phyloP scores from a whole-genome alignment of 2,888 invertebrate species.

The Lissocephala sabroskyi region DNA sequence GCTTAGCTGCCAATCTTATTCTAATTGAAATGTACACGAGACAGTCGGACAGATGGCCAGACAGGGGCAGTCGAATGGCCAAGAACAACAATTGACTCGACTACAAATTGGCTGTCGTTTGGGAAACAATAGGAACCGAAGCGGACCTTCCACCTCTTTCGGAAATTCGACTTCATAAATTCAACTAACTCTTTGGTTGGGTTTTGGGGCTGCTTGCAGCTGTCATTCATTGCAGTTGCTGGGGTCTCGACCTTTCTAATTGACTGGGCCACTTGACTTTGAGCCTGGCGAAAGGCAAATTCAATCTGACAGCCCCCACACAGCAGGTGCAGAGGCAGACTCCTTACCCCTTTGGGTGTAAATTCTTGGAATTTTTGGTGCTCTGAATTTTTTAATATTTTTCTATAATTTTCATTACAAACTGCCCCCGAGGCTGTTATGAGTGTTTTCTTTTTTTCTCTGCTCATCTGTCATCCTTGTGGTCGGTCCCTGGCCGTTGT shows the following conservation, averaged over 20 bases:
- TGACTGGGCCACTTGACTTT: slow-evolving; percentile 23
- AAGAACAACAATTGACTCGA: not conserved
- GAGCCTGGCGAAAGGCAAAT: not conserved
- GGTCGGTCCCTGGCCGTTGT: no score
- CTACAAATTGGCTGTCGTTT: slow-evolving; percentile 52
- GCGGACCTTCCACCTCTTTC: slow-evolving; percentile 9
- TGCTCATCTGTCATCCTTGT: no score
- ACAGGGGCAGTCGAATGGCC: no score
- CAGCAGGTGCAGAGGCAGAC: not conserved
- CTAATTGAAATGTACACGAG: slow-evolving; percentile 40
- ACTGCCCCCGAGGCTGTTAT: slow-evolving; percentile 1
- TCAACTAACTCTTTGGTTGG: no score
- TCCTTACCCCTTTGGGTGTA: no score
- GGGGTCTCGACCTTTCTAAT: slow-evolving; percentile 35
- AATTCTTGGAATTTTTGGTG: no score
- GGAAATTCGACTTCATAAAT: no score
- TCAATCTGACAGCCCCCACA: not conserved
- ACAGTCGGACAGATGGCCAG: slow-evolving; percentile 3
- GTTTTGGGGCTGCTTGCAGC: slow-evolving; percentile 4
- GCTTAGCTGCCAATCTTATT: slow-evolving; percentile 53
- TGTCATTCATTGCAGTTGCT: slow-evolving; percentile 28
- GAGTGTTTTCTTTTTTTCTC: not conserved
- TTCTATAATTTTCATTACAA: slow-evolving; percentile 9
- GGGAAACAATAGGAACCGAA: slow-evolving; percentile 50
- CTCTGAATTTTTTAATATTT: no score